Evolutionary conservation across 2,797 vertebrate genomes (phyloP).

Genomic region (Xerus rutilus): DNA sequence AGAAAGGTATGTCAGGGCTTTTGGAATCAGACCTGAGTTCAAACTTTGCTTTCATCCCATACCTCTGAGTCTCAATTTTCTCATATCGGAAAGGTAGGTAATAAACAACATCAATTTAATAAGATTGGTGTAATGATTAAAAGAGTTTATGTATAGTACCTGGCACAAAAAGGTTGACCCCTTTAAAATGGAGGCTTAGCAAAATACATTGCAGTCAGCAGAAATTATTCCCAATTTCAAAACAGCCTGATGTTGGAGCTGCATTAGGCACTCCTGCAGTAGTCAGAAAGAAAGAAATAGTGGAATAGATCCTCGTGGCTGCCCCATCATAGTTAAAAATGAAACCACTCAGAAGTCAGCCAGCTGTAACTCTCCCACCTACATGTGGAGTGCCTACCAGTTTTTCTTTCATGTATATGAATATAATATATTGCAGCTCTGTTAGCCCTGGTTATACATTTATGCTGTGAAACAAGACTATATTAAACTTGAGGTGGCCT

Average conservation of each 20-base stretch:
- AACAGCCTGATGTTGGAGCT: neutral
- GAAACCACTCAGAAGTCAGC: constrained; percentile 27
- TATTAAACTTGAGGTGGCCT: constrained; percentile 37
- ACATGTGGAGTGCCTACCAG: neutral
- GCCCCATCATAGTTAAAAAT: neutral
- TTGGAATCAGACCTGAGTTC: neutral
- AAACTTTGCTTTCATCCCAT: neutral
- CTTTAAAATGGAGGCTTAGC: neutral
- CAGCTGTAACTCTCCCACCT: neutral
- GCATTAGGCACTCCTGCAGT: neutral
- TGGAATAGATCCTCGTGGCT: neutral
- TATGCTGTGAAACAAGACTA: constrained; percentile 37
- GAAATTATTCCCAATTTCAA: neutral
- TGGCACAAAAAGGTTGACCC: neutral
- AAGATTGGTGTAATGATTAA: neutral
- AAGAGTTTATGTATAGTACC: neutral
- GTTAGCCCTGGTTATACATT: constrained; percentile 36
- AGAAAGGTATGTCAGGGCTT: neutral
- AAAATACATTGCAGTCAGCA: neutral
- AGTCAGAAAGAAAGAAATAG: neutral
- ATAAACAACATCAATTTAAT: neutral
- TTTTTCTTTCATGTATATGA: constrained; percentile 26
- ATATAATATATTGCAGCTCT: constrained; percentile 28
- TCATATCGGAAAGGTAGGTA: neutral
- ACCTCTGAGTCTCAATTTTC: neutral